Evolutionary conservation across 2,113 vertebrate species (phyloP).

Genomic region (Clarias magur): DNA sequence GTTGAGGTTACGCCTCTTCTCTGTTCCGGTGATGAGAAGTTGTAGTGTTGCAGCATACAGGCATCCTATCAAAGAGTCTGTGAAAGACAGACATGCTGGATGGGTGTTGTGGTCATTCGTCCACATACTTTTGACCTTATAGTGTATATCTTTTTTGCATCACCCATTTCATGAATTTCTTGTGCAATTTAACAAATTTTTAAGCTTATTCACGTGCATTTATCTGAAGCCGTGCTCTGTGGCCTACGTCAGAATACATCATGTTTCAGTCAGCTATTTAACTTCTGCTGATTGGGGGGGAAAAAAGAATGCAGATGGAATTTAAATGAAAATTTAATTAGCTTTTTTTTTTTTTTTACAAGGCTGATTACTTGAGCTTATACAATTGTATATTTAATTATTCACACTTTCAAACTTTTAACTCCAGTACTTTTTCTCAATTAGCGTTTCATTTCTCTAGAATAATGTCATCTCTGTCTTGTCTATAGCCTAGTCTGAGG

Average conservation of each 20-base stretch:
- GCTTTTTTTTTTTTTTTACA: neutral
- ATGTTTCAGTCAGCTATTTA: conserved; percentile 14
- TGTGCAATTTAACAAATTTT: neutral
- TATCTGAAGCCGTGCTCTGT: neutral
- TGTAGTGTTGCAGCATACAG: neutral
- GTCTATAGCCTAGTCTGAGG: conserved; percentile 22
- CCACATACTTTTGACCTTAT: neutral
- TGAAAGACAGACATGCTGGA: neutral
- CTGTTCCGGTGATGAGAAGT: neutral
- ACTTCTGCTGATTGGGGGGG: conserved; percentile 7
- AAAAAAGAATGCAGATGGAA: conserved; percentile 29
- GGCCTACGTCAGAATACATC: neutral
- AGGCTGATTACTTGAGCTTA: conserved; percentile 33
- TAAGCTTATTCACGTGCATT: neutral
- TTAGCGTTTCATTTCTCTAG: conserved; percentile 18
- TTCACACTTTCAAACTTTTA: conserved; percentile 26
- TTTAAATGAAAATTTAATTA: conserved; percentile 43
- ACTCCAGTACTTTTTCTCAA: conserved; percentile 8
- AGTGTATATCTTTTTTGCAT: neutral
- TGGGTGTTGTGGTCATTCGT: neutral
- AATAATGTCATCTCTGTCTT: conserved; percentile 36
- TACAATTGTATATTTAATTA: conserved; percentile 44
- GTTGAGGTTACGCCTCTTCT: neutral
- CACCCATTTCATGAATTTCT: neutral
- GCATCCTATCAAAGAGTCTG: neutral